phyloP scores from a whole-genome alignment of 1,140 invertebrate species.

The Sweltsa coloradensis region DNA sequence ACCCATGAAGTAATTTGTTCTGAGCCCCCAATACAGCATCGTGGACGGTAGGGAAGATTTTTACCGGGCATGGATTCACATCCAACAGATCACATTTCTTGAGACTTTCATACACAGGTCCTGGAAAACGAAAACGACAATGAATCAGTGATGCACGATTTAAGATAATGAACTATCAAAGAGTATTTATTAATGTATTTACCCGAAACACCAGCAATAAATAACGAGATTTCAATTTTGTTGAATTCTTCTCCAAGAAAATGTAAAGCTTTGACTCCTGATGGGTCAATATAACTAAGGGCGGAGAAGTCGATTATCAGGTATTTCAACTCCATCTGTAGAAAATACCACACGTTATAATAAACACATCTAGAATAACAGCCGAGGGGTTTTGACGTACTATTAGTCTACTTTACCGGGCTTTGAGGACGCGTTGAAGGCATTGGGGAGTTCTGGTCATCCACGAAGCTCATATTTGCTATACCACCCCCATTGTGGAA shows the following conservation, averaged over 20 bases:
- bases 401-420: too few relatives aligned
- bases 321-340: too few relatives aligned
- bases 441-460: too few relatives aligned
- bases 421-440: too few relatives aligned
- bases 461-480: too few relatives aligned
- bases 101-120: constrained; percentile 39
- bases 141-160: neutral
- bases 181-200: constrained; percentile 16
- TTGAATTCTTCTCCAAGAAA: constrained; percentile 39
- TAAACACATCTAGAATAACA: too few relatives aligned
- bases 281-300: constrained; percentile 54
- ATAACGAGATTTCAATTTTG: constrained; percentile 38
- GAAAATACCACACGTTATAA: too few relatives aligned
- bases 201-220: constrained; percentile 49
- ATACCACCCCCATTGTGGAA: too few relatives aligned
- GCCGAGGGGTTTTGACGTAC: too few relatives aligned
- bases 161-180: neutral
- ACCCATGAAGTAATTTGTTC: too few relatives aligned
- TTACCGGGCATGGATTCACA: constrained; percentile 27
- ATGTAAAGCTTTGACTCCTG: constrained; percentile 45
- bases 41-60: constrained; percentile 43
- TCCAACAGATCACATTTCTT: constrained; percentile 35
- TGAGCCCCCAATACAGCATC: constrained; percentile 39
- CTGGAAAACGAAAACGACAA: constrained; percentile 19
- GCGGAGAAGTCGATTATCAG: constrained; percentile 57